Percentiles rank a stretch among this genome's conserved stretches.
Conservation (phyloP, 2,888 invertebrate species). For the Leucoptera coffeella region DNA sequence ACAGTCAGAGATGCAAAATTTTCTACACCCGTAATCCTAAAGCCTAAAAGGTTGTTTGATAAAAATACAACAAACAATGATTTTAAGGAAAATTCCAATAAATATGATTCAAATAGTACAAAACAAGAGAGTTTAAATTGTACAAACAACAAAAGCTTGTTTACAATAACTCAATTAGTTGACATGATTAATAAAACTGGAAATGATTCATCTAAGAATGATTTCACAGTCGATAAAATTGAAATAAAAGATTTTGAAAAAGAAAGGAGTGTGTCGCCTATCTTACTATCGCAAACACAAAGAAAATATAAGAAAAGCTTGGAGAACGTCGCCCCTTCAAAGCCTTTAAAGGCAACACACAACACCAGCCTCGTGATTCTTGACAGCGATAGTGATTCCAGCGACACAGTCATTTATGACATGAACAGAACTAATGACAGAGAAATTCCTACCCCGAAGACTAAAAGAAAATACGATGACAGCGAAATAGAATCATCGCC, state of each 20-base stretch:
- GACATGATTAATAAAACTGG: conserved; percentile 30
- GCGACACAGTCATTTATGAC: conserved; percentile 16
- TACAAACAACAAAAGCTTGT: conserved; percentile 30
- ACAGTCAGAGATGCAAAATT: conserved; percentile 18
- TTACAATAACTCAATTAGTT: conserved; percentile 38
- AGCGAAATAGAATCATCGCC: conserved; percentile 21
- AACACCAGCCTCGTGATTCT: conserved; percentile 21
- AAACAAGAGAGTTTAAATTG: too few species aligned
- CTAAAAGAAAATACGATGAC: conserved; percentile 21
- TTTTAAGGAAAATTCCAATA: conserved; percentile 5
- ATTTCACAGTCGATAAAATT: not conserved
- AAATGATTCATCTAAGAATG: not conserved
- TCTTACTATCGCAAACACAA: conserved; percentile 27
- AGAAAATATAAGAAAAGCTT: conserved; percentile 10
- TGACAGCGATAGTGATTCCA: conserved; percentile 32
- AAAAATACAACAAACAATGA: conserved; percentile 8
- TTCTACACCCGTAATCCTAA: conserved; percentile 11
- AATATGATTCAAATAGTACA: conserved; percentile 12
- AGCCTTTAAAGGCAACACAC: conserved; percentile 19
- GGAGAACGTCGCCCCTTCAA: conserved; percentile 7
- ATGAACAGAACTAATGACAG: conserved; percentile 5
- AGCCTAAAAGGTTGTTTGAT: conserved; percentile 13
- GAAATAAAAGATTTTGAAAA: conserved; percentile 6
- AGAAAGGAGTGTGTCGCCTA: conserved; percentile 25
- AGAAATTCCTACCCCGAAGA: conserved; percentile 8